Percentiles rank a stretch among this genome's conserved stretches.
Conservation (phyloP, 2,888 invertebrate genomes). For the Lasiommata megera region DNA sequence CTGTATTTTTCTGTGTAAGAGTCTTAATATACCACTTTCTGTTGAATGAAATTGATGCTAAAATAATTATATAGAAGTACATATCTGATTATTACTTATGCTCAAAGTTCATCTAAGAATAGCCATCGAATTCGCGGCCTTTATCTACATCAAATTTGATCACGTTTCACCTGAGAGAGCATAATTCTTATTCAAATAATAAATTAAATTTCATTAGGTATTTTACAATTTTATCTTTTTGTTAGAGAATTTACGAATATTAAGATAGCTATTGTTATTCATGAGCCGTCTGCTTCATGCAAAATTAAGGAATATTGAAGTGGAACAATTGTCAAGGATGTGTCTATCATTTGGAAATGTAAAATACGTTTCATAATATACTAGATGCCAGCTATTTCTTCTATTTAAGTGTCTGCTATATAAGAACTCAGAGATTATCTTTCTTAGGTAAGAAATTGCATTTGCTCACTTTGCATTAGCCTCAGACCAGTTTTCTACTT, state of each 20-base stretch:
- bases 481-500: background rate
- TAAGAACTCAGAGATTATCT: background rate
- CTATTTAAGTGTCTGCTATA: background rate
- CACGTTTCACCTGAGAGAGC: background rate
- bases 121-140: background rate
- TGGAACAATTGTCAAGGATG: background rate
- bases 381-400: background rate
- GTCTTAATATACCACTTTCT: no score
- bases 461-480: background rate
- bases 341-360: background rate
- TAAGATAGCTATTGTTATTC: constrained; percentile 14
- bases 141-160: constrained; percentile 6
- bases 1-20: no score
- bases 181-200: constrained; percentile 5
- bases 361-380: background rate
- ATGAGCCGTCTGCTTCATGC: constrained; percentile 4
- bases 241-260: constrained; percentile 3
- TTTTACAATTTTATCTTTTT: background rate
- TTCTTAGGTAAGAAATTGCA: background rate
- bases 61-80: no score
- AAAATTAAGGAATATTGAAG: constrained; percentile 8
- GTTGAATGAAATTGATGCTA: no score
- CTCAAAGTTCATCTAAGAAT: background rate
- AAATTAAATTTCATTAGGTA: constrained; percentile 7
- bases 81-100: no score